Evolutionary conservation across 2,888 invertebrate species (phyloP), one percentile per base, ranked within the genome.

Genomic region (Chymomyza amoena): DNA sequence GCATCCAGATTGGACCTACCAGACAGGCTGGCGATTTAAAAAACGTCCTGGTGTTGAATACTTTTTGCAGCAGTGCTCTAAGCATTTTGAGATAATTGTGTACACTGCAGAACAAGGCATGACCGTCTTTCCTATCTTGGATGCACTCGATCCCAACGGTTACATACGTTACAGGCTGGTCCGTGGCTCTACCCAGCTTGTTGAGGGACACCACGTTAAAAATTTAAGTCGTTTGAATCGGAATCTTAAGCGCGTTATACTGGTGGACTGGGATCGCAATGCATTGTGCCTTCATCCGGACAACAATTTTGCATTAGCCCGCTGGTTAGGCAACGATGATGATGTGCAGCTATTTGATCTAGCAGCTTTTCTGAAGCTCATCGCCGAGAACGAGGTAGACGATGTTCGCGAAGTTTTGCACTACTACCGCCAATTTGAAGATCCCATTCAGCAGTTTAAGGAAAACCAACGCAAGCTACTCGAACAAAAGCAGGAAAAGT

Each of bases 1-100:
- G 10, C 98, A 99, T 91, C 99, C 99, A 0, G 99, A 99, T 90
- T 99, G 99, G 99, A 98, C 98, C 90, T 98, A 98, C 90, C 95
- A 96, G 91, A 98, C 98, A 73, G 99, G 99, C 1, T 99, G 98
- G 98, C 94, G 99, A 81, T 99, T 99, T 91, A 98, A 99, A 92
- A 99, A 99, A 92, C 95, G 99, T 56, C 99, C 99, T 0, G 98
- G 98, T 39, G 95, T 99, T 0, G 98, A 99, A 89, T 96, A 97
- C 86, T 98, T 99, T 91, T 93, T 99, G 32, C 96, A 98, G 88
- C 95, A 97, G 73, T 94, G 97, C 60, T 96, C 96, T 15, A 95
- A 95, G 69, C 96, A 98, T 16, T 99, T 97, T 92, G 99, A 99
- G 93, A 95, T 98, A 77, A 98, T 99, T 6, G 95, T 99, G 69